Percentiles rank a stretch among this genome's conserved stretches.
Evolutionary conservation across 2,113 vertebrate species (phyloP).

Genomic region (Meriones unguiculatus): DNA sequence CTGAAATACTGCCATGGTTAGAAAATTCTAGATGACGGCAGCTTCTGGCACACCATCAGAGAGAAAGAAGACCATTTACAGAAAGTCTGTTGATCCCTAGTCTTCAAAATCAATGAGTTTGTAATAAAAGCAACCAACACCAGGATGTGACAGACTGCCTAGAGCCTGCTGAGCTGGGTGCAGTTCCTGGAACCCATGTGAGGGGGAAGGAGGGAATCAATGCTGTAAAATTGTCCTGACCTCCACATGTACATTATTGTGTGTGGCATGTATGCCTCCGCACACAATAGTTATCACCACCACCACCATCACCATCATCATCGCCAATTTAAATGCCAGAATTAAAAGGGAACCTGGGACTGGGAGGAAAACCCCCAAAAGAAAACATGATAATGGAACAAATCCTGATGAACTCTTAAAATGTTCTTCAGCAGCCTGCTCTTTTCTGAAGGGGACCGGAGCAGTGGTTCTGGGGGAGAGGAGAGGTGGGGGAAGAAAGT

Average conservation of each 20-base stretch:
- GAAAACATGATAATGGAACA: not conserved
- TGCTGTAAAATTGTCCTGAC: not conserved
- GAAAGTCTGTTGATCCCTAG: not conserved
- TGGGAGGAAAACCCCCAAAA: not conserved
- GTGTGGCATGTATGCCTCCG: too few relatives aligned
- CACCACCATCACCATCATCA: not conserved
- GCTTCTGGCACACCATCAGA: not conserved
- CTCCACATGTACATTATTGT: not conserved
- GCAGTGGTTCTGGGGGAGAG: not conserved
- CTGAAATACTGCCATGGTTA: not conserved
- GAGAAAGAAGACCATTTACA: not conserved
- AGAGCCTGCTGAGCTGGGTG: not conserved
- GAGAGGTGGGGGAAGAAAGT: not conserved
- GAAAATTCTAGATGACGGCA: not conserved
- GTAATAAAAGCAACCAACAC: not conserved
- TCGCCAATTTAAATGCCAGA: not conserved
- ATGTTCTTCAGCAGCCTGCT: not conserved
- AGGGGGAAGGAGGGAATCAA: not conserved
- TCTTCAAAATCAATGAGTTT: not conserved
- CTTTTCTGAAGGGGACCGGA: not conserved
- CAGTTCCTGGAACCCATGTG: not conserved
- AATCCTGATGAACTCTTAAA: not conserved
- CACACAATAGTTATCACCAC: not conserved
- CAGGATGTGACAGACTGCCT: too few relatives aligned
- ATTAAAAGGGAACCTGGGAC: conserved; percentile 1